phyloP scores from a whole-genome alignment of 2,113 vertebrate genomes.

The Eublepharis macularius region DNA sequence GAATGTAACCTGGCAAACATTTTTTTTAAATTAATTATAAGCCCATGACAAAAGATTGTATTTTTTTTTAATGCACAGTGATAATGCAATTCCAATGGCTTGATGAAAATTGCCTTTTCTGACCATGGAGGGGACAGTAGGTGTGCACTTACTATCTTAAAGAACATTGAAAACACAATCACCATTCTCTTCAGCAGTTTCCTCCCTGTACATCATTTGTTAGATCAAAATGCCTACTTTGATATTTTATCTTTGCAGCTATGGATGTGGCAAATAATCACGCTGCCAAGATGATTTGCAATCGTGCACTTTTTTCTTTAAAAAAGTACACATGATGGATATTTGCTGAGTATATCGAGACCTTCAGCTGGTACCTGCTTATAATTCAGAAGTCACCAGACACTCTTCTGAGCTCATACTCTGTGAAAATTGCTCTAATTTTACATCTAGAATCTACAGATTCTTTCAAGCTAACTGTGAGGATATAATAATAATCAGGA shows the following conservation, averaged over 20 bases:
- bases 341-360: neutral
- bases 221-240: neutral
- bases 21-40: too few relatives aligned
- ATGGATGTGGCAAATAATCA: neutral
- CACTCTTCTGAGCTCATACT: neutral
- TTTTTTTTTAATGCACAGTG: too few relatives aligned
- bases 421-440: neutral
- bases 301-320: neutral
- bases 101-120: too few relatives aligned
- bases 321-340: neutral
- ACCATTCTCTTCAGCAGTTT: neutral
- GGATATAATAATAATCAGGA: too few relatives aligned
- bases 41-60: too few relatives aligned
- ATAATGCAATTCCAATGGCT: too few relatives aligned
- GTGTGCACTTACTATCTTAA: neutral
- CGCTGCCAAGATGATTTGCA: constrained; percentile 7
- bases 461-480: neutral
- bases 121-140: too few relatives aligned
- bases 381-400: constrained; percentile 4
- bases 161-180: neutral
- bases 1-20: too few relatives aligned
- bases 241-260: neutral
- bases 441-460: neutral
- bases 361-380: neutral
- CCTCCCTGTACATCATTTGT: neutral